Evolutionary conservation across 2,797 vertebrate species (phyloP).

Genomic region (Manis javanica): DNA sequence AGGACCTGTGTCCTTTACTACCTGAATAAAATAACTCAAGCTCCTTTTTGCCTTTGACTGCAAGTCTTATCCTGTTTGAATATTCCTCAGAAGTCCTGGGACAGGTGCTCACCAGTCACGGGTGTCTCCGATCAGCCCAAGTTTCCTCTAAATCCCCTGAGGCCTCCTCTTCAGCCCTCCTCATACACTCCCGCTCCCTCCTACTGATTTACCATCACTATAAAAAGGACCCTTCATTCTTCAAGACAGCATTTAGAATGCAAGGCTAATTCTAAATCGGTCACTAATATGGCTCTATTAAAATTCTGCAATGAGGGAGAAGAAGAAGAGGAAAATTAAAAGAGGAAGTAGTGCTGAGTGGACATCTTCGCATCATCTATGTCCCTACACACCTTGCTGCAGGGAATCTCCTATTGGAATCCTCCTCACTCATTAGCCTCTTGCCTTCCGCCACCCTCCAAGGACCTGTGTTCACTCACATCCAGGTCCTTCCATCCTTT

Average conservation of each 20-base stretch:
- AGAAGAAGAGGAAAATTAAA: slow-evolving; percentile 19
- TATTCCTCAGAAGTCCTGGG: not conserved
- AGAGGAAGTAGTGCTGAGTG: not conserved
- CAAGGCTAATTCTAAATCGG: not conserved
- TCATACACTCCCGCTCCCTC: not conserved
- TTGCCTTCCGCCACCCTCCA: not conserved
- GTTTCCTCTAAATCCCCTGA: not conserved
- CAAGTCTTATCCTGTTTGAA: not conserved
- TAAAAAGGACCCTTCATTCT: not conserved
- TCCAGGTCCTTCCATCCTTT: not conserved
- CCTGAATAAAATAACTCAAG: not conserved
- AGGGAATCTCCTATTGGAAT: not conserved
- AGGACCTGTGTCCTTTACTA: not conserved
- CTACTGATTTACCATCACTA: not conserved
- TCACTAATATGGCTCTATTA: not conserved
- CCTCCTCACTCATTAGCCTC: not conserved
- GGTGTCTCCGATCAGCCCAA: not conserved
- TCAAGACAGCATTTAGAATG: not conserved
- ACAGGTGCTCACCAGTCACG: not conserved
- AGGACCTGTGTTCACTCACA: not conserved
- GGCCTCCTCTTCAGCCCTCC: not conserved
- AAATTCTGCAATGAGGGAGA: not conserved
- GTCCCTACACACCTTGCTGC: not conserved
- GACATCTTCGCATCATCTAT: not conserved
- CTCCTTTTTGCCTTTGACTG: not conserved